Percentiles rank a stretch among this genome's conserved stretches.
phyloP scores from a whole-genome alignment of 2,888 invertebrate species.

The Drosophila pseudotakahashii region DNA sequence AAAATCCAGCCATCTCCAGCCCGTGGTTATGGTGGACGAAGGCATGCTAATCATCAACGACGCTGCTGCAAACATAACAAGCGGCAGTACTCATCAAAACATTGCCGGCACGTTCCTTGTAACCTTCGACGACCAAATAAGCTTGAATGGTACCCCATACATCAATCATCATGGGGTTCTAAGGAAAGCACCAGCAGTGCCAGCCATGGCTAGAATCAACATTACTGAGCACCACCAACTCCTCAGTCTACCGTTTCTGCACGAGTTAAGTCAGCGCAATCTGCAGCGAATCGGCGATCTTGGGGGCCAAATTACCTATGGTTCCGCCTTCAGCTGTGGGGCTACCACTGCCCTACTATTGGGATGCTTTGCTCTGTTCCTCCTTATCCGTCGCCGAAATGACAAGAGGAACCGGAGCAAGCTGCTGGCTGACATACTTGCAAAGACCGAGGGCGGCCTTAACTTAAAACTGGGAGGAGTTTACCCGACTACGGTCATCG shows the following conservation, averaged over 20 bases:
- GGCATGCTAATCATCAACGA: neutral
- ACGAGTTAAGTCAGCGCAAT: neutral
- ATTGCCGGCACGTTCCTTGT: neutral
- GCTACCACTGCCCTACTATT: no score
- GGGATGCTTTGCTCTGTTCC: no score
- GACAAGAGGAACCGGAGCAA: no score
- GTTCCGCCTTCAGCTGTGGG: no score
- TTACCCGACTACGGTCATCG: no score
- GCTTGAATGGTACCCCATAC: neutral
- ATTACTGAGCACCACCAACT: neutral
- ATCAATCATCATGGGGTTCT: constrained; percentile 1
- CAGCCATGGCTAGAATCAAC: neutral
- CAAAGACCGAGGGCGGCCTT: no score
- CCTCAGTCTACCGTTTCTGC: constrained; percentile 1
- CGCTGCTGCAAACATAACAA: neutral
- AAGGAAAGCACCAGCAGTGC: neutral
- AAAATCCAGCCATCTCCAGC: neutral
- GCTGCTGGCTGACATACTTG: no score
- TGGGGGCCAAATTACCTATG: no score
- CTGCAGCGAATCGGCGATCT: neutral
- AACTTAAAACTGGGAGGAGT: no score
- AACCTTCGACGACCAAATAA: no score
- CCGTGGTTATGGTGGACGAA: neutral
- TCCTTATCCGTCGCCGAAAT: no score
- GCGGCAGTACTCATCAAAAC: neutral